Evolutionary conservation across 2,888 invertebrate species (phyloP).

Genomic region (Ochlodes sylvanus): DNA sequence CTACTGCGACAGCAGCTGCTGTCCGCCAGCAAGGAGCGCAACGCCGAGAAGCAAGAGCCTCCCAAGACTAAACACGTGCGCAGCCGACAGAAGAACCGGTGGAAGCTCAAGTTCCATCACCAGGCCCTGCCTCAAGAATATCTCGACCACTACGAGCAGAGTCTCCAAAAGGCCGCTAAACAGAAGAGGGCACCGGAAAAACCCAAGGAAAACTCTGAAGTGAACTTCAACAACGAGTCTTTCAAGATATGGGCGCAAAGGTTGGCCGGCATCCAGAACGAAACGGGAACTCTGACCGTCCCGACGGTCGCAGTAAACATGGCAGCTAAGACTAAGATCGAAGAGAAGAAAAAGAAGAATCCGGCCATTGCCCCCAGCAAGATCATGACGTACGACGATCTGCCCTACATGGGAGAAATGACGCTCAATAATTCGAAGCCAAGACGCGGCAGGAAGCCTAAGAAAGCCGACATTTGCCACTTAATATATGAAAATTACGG

Average conservation of each 20-base stretch:
- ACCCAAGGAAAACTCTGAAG: conserved; percentile 71
- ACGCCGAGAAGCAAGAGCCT: conserved; percentile 61
- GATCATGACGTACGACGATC: conserved; percentile 90
- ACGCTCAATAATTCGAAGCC: conserved; percentile 95
- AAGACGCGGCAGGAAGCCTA: conserved; percentile 93
- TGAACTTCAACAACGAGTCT: conserved; percentile 85
- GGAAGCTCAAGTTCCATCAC: conserved; percentile 92
- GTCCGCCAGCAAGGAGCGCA: conserved; percentile 72
- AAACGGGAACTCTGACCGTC: conserved; percentile 64
- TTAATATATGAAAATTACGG: conserved; percentile 96
- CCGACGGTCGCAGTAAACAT: conserved; percentile 59
- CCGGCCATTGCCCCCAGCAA: conserved; percentile 75
- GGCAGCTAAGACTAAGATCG: conserved; percentile 61
- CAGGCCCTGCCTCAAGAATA: conserved; percentile 92
- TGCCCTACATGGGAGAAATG: conserved; percentile 97
- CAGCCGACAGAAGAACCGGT: conserved; percentile 86
- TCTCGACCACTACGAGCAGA: conserved; percentile 91
- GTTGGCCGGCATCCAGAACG: conserved; percentile 89
- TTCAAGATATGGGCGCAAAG: conserved; percentile 91
- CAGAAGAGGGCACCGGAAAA: conserved; percentile 65
- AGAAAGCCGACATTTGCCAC: conserved; percentile 96
- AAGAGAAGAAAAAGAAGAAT: conserved; percentile 69
- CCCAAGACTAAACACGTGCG: conserved; percentile 69
- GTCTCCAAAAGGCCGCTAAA: conserved; percentile 83
- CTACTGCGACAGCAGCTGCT: conserved; percentile 74